Conservation (phyloP, 2,797 vertebrate genomes). For the Alca torda region DNA sequence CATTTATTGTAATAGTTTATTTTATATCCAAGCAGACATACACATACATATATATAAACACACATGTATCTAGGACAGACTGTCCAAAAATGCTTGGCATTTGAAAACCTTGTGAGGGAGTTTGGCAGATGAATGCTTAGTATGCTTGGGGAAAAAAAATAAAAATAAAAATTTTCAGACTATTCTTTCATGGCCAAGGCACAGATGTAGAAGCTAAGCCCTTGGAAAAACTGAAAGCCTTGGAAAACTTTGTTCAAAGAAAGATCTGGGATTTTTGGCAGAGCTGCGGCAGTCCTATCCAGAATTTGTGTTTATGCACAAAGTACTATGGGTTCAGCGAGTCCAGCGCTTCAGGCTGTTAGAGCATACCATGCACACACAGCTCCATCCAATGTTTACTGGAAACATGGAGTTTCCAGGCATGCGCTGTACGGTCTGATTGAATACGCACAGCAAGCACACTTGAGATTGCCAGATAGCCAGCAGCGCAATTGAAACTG, state of each 20-base stretch:
- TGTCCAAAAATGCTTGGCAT: not conserved
- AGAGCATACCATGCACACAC: not conserved
- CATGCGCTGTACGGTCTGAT: not conserved
- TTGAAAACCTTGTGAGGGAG: not conserved
- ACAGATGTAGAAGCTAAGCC: not conserved
- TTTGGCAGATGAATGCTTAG: not conserved
- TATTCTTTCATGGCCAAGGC: not conserved
- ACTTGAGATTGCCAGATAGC: not conserved
- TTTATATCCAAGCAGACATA: not conserved
- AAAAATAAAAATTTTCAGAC: not conserved
- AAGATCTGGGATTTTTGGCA: not conserved
- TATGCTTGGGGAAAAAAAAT: not conserved
- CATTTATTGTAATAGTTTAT: not conserved
- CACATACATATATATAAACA: not conserved
- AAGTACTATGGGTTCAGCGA: not conserved
- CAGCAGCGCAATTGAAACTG: not conserved
- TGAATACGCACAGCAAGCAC: not conserved
- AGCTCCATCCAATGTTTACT: conserved; percentile 35
- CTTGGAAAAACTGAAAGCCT: conserved; percentile 43
- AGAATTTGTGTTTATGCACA: conserved; percentile 32
- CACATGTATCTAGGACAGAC: conserved; percentile 20
- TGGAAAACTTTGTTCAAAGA: conserved; percentile 42
- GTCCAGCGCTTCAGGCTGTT: not conserved
- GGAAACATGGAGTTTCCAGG: not conserved
- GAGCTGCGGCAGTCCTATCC: not conserved